A percentile compares a stretch with the other conserved stretches of the same genome.
phyloP scores from a whole-genome alignment of 2,797 vertebrate genomes.

The Chrosomus eos region DNA sequence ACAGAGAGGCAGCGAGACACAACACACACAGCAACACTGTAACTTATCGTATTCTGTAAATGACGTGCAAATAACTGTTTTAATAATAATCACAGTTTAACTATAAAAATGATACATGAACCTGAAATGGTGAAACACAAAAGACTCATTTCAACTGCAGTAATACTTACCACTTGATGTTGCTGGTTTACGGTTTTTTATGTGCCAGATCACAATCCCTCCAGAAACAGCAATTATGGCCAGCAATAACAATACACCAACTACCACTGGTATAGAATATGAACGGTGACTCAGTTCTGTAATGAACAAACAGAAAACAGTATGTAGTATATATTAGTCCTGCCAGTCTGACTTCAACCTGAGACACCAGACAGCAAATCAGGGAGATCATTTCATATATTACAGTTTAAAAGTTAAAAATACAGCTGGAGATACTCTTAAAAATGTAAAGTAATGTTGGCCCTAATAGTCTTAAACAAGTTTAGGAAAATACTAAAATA shows the following conservation, averaged over 20 bases:
- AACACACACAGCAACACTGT: background rate
- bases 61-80: background rate
- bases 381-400: too few species aligned
- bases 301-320: background rate
- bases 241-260: too few species aligned
- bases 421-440: too few species aligned
- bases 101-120: background rate
- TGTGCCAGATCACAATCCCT: background rate
- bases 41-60: background rate
- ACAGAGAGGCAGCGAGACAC: constrained; percentile 8
- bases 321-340: background rate
- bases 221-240: background rate
- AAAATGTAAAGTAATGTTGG: too few species aligned
- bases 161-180: background rate
- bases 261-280: background rate
- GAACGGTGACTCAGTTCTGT: background rate
- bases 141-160: background rate
- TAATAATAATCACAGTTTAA: background rate
- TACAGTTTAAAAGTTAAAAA: too few species aligned
- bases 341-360: background rate
- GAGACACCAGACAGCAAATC: too few species aligned
- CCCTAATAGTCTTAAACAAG: too few species aligned
- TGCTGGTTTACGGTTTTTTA: background rate
- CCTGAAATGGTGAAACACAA: background rate
- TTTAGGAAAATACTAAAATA: too few species aligned